phyloP scores from a whole-genome alignment of 2,797 vertebrate species.

The Hypotaenidia okinawae region DNA sequence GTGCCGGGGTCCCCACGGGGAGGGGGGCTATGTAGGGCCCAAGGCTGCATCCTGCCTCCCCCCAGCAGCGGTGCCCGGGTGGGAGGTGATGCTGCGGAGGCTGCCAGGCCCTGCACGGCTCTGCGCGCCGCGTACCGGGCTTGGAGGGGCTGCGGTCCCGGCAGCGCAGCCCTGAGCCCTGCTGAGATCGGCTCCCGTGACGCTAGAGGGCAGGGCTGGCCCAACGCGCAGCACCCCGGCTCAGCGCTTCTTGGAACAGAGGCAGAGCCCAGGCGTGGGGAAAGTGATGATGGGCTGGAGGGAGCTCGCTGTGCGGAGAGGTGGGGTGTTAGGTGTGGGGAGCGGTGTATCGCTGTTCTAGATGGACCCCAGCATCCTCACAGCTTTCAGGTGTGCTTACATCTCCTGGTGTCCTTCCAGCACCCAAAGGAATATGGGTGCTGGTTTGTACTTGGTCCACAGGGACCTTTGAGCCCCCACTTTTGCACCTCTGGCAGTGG shows the following conservation, averaged over 20 bases:
- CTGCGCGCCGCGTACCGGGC: not conserved
- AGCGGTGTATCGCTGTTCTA: not conserved
- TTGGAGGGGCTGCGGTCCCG: not conserved
- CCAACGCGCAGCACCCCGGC: not conserved
- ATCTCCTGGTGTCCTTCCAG: not conserved
- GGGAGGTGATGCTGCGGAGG: not conserved
- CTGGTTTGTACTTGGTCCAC: not conserved
- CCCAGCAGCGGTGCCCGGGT: not conserved
- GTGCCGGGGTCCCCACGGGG: not conserved
- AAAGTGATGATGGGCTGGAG: rapidly evolving
- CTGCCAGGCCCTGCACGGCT: not conserved
- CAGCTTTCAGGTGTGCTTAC: rapidly evolving
- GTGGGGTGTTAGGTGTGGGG: rapidly evolving
- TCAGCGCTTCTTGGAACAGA: not conserved
- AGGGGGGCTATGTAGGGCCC: not conserved
- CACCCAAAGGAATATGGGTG: not conserved
- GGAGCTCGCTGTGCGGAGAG: rapidly evolving
- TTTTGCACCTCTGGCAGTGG: not conserved
- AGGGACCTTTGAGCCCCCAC: rapidly evolving
- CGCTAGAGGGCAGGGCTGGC: conserved; percentile 34
- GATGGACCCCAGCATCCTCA: not conserved
- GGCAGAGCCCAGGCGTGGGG: not conserved
- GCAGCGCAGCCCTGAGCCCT: not conserved
- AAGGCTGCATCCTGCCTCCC: rapidly evolving
- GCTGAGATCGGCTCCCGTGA: not conserved